These are phyloP conservation scores for Melanotaenia parkinsoni DNA, from an alignment of 2,797 vertebrate genomes.

Conservation along the genomic window DNA sequence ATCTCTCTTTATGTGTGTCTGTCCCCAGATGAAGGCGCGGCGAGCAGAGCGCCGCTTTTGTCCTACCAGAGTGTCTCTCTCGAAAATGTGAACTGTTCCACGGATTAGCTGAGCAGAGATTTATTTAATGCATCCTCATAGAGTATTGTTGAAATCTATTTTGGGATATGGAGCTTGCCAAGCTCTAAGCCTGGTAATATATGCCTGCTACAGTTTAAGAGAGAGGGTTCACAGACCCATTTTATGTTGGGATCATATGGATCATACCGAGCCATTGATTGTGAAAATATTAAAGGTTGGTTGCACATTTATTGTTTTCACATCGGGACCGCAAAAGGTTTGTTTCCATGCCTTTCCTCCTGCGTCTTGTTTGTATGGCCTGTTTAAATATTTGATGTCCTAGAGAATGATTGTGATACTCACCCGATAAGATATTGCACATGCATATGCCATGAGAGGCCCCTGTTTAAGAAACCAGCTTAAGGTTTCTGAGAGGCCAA, in stretches of 20 bases:
- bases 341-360: constrained; percentile 68
- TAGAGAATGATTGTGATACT: constrained; percentile 83
- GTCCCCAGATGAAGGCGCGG: constrained; percentile 83
- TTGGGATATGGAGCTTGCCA: constrained; percentile 85
- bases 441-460: constrained; percentile 83
- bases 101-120: constrained; percentile 88
- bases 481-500: constrained; percentile 82
- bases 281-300: constrained; percentile 80
- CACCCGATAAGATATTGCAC: constrained; percentile 81
- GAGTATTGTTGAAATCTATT: constrained; percentile 90
- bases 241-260: constrained; percentile 85
- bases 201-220: constrained; percentile 90
- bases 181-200: constrained; percentile 90
- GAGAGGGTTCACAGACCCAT: constrained; percentile 85
- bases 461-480: constrained; percentile 80
- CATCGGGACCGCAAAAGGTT: constrained; percentile 66
- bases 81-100: constrained; percentile 85
- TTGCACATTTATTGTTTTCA: constrained; percentile 78
- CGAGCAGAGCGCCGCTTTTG: constrained; percentile 81
- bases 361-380: constrained; percentile 78
- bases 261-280: constrained; percentile 83
- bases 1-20: constrained; percentile 83
- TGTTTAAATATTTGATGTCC: constrained; percentile 88
- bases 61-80: constrained; percentile 82
- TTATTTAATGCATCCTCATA: constrained; percentile 90